Evolutionary conservation across 2,113 vertebrate species (phyloP).

Genomic region (Lutjanus erythropterus): DNA sequence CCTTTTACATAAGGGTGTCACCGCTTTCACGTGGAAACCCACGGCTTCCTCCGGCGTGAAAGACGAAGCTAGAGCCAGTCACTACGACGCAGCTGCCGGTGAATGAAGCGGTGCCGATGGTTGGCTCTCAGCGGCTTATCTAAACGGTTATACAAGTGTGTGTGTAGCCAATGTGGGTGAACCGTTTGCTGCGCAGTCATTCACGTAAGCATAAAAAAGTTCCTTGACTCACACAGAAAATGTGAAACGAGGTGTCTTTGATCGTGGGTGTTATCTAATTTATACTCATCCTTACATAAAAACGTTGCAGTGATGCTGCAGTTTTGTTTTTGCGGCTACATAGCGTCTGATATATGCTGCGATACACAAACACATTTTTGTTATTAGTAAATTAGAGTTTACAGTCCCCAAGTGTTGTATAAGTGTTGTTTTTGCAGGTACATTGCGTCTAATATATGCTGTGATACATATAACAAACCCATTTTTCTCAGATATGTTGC

Average conservation of each 20-base stretch:
- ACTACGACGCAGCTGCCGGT: constrained; percentile 60
- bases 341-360: background rate
- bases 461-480: too few relatives aligned
- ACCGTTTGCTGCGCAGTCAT: constrained; percentile 20
- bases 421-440: too few relatives aligned
- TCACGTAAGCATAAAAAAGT: constrained; percentile 11
- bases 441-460: too few relatives aligned
- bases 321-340: background rate
- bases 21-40: constrained; percentile 89
- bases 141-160: constrained; percentile 86
- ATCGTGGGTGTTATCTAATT: constrained; percentile 17
- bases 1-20: constrained; percentile 90
- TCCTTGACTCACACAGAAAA: constrained; percentile 18
- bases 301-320: background rate
- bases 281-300: constrained; percentile 7
- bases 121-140: constrained; percentile 80
- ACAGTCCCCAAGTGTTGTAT: too few relatives aligned
- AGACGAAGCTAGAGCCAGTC: constrained; percentile 71
- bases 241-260: constrained; percentile 32
- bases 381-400: too few relatives aligned
- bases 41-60: constrained; percentile 74
- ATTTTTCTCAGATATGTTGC: too few relatives aligned
- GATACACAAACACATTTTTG: too few relatives aligned
- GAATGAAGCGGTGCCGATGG: constrained; percentile 72
- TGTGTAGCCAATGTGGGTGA: constrained; percentile 46